These are phyloP conservation scores for Platycheirus albimanus DNA, from an alignment of 2,888 invertebrate genomes.

Conservation along the genomic window DNA sequence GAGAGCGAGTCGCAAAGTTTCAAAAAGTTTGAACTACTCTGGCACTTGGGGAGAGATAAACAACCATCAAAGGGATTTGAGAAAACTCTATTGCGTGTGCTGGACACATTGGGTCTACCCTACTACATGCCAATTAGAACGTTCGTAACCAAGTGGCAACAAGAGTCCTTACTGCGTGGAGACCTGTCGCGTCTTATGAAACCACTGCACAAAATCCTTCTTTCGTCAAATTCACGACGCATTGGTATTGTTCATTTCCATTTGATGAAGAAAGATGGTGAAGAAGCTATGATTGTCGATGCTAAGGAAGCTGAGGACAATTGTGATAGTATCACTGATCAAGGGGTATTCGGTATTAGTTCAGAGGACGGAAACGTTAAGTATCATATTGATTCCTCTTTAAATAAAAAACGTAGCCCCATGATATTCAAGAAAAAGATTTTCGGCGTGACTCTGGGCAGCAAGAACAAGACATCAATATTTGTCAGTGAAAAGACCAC, in stretches of 20 bases:
- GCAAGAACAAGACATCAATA: constrained; percentile 82
- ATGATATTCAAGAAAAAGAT: constrained; percentile 82
- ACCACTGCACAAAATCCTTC: constrained; percentile 88
- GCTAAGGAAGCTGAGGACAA: constrained; percentile 76
- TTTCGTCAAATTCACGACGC: constrained; percentile 91
- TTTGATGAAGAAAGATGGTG: constrained; percentile 84
- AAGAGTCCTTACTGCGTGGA: constrained; percentile 88
- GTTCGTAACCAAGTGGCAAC: constrained; percentile 89
- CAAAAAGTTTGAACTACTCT: constrained; percentile 84
- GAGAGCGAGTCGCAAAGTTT: constrained; percentile 82
- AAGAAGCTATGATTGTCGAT: constrained; percentile 76
- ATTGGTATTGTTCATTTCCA: constrained; percentile 90
- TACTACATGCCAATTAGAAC: constrained; percentile 82
- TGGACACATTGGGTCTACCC: constrained; percentile 81
- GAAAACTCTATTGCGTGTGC: constrained; percentile 88
- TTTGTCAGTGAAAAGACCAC: constrained; percentile 80
- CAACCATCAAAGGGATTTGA: constrained; percentile 83
- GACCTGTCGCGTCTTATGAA: constrained; percentile 91
- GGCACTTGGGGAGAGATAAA: constrained; percentile 90
- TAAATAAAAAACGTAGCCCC: constrained; percentile 81
- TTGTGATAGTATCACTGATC: constrained; percentile 77
- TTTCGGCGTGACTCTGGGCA: constrained; percentile 82
- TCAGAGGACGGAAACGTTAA: constrained; percentile 91
- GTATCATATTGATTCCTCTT: constrained; percentile 80
- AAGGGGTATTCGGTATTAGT: constrained; percentile 91